Base-by-base conservation (phyloP, 2,113 vertebrate species). In the Calidris pygmaea region DNA sequence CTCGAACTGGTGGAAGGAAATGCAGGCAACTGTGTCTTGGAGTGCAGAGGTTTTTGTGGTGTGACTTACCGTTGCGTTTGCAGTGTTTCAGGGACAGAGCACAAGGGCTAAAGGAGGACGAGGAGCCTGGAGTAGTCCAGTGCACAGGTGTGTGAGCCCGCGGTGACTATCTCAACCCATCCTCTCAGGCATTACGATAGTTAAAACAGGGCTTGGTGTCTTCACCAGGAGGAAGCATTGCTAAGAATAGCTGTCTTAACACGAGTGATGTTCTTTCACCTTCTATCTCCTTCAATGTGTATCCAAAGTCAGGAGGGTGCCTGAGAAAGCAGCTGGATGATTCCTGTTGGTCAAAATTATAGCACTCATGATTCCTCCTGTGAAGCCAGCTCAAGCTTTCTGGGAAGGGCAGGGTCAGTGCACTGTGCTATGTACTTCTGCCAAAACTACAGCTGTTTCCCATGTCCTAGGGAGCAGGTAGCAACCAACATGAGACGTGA, bases 61-160 rank as follows among this genome's bases (percentile, higher is more conserved):
- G 58, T 83, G 26, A 12, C 26, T 68, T 59, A 12, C 8, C 10
- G 12, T 27, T 63, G 58, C 8, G 5, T 55, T 41, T 80, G 52
- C 52, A 41, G n/a, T 23, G 16, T 32, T 79, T 37, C 27, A 35
- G 20, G 16, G 39, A 12, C 12, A 70, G 37, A 52, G 30, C 37
- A n/a, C 34, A 41, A 89, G 52, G 26, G 16, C 48, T 73, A 32
- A 32, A 76, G 56, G 45, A 62, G 26, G 7, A 17, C 1, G 13
- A 10, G 45, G 16, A 55, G 41, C 34, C 48, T 68, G 34, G 45
- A 62, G 52, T 10, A 14, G 23, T 18, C 18, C 14, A 9, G 14
- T 24, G 7, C 55, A 53, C 16, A 21, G 19, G n/a, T 1, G 0
- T 3, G 4, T 4, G 6, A 47, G 41, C 30, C 78, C 35, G 26